Conservation (phyloP, 2,888 invertebrate genomes). For the Ernsta delagoae region DNA sequence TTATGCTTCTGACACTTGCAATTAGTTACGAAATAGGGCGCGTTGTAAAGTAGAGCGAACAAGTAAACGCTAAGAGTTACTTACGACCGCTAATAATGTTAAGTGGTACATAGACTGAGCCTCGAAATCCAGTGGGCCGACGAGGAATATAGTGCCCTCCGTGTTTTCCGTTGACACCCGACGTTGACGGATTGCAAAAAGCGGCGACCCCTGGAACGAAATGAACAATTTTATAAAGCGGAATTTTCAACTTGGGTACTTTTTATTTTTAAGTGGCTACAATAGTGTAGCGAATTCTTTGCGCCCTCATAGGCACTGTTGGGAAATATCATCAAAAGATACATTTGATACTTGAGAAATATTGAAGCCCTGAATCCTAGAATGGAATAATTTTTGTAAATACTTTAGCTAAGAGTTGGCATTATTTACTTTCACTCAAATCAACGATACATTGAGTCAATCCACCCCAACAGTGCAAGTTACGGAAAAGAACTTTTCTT, state of each 20-base stretch:
- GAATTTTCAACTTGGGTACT: not conserved
- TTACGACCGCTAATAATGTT: constrained; percentile 94
- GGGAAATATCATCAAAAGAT: too few relatives aligned
- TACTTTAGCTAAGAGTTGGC: too few relatives aligned
- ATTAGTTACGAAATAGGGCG: not conserved
- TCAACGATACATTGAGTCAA: too few relatives aligned
- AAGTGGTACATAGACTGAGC: constrained; percentile 94
- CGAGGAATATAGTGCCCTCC: constrained; percentile 91
- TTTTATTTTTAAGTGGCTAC: too few relatives aligned
- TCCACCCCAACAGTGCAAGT: too few relatives aligned
- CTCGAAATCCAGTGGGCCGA: constrained; percentile 94
- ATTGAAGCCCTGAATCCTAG: too few relatives aligned
- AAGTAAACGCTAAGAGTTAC: constrained; percentile 54
- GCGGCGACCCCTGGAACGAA: constrained; percentile 86
- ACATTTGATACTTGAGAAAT: too few relatives aligned
- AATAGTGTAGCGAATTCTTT: too few relatives aligned
- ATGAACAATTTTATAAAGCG: not conserved
- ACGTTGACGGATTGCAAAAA: constrained; percentile 91
- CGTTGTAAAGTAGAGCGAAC: constrained; percentile 1
- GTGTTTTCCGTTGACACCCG: constrained; percentile 90
- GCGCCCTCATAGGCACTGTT: too few relatives aligned
- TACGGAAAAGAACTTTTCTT: too few relatives aligned
- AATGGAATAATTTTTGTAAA: too few relatives aligned
- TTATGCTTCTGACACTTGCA: not conserved
- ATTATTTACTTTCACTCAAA: too few relatives aligned